Percentiles rank a stretch among this genome's conserved stretches.
Evolutionary conservation across 2,113 vertebrate species (phyloP).

Genomic region (Pheucticus melanocephalus): DNA sequence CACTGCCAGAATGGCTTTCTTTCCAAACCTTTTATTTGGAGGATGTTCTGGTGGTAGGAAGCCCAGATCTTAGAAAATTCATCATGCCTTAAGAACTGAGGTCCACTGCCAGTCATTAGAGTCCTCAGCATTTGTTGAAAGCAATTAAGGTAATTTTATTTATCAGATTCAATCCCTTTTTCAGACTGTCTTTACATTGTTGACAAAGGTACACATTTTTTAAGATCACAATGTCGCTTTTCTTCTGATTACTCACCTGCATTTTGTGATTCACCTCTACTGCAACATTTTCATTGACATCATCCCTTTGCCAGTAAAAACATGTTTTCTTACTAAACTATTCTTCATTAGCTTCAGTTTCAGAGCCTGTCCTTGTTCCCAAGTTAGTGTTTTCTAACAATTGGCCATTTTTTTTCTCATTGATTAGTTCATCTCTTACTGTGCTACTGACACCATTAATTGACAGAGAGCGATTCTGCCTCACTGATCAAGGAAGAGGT

Average conservation of each 20-base stretch:
- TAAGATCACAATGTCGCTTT: neutral
- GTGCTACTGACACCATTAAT: neutral
- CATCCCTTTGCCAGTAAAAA: conserved; percentile 57
- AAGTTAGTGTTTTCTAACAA: neutral
- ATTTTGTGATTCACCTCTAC: conserved; percentile 58
- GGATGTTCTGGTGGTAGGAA: neutral
- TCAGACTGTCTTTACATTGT: neutral
- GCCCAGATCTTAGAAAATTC: neutral
- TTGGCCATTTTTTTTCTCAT: neutral
- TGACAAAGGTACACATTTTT: conserved; percentile 4
- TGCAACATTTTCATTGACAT: conserved; percentile 57
- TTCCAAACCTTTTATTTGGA: neutral
- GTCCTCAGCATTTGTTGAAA: neutral
- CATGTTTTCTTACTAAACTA: conserved; percentile 15
- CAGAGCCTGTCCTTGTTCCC: neutral
- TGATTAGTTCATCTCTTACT: neutral
- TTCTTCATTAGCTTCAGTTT: neutral
- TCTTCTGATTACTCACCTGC: conserved; percentile 54
- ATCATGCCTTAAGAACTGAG: neutral
- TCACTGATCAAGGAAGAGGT: neutral
- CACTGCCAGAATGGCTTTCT: neutral
- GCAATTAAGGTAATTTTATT: neutral
- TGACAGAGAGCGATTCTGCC: neutral
- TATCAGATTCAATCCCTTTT: neutral
- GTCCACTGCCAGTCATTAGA: neutral